Evolutionary conservation across 2,113 vertebrate species (phyloP).

Genomic region (Vidua macroura): DNA sequence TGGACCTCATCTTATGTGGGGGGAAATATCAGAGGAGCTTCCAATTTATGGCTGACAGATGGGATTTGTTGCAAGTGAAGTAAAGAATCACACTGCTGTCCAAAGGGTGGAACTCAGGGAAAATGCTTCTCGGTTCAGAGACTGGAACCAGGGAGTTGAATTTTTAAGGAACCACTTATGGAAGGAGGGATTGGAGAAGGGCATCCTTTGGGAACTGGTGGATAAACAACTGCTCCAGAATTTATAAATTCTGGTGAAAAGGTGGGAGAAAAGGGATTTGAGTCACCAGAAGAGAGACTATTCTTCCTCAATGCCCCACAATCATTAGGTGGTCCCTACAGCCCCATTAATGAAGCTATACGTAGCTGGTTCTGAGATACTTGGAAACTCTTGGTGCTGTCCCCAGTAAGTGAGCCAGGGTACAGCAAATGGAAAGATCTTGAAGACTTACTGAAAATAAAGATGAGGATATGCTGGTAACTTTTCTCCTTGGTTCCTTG

Average conservation of each 20-base stretch:
- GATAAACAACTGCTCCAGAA: rapidly evolving
- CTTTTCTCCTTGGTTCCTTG: background rate
- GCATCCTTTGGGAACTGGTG: background rate
- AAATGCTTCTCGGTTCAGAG: background rate
- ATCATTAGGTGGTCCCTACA: background rate
- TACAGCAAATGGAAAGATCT: background rate
- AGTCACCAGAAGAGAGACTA: background rate
- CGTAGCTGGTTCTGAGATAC: background rate
- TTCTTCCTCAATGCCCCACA: background rate
- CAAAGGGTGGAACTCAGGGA: background rate
- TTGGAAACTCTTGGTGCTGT: background rate
- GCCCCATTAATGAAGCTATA: background rate
- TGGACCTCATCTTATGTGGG: rapidly evolving
- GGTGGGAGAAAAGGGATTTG: background rate
- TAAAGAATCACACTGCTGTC: background rate
- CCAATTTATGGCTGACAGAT: background rate
- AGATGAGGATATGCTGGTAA: rapidly evolving
- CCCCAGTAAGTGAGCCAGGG: background rate
- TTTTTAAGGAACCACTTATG: background rate
- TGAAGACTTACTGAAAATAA: background rate
- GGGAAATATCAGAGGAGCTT: background rate
- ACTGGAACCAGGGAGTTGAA: background rate
- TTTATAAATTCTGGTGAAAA: background rate
- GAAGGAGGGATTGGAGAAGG: background rate
- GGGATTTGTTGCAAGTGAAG: background rate